A percentile compares a stretch with the other conserved stretches of the same genome.
These are phyloP conservation scores for Eptatretus atami DNA, from an alignment of 2,797 vertebrate genomes.

Conservation along the genomic window DNA sequence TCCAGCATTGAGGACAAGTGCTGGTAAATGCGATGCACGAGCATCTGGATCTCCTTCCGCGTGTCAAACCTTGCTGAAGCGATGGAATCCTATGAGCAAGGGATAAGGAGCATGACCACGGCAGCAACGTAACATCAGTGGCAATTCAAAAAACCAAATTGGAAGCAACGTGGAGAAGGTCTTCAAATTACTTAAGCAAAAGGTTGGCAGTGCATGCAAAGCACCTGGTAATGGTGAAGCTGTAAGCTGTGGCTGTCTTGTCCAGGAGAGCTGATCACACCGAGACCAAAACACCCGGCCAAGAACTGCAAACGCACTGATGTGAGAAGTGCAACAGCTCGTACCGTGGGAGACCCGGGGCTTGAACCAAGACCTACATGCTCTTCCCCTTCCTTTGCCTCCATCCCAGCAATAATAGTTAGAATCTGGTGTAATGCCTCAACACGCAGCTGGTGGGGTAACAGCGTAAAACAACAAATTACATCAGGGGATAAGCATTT, in stretches of 20 bases:
- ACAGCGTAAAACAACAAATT: slow-evolving; percentile 8
- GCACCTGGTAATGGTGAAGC: slow-evolving; percentile 80
- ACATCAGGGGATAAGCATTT: too few species aligned
- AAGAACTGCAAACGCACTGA: slow-evolving; percentile 81
- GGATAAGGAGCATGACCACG: slow-evolving; percentile 1
- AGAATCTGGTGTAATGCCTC: slow-evolving; percentile 91
- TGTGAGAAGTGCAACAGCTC: slow-evolving; percentile 56
- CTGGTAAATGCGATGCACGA: slow-evolving; percentile 93
- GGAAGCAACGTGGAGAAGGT: too few species aligned
- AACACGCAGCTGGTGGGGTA: slow-evolving; percentile 34
- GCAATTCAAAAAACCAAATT: neutral
- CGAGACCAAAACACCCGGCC: slow-evolving; percentile 73
- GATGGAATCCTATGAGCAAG: slow-evolving; percentile 40
- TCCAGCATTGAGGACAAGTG: slow-evolving; percentile 73
- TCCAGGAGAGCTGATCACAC: slow-evolving; percentile 35
- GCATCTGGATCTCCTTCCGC: slow-evolving; percentile 70
- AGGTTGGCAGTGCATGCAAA: too few species aligned
- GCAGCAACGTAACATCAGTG: slow-evolving; percentile 6
- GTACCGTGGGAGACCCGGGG: slow-evolving; percentile 21
- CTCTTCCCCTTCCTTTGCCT: slow-evolving; percentile 50
- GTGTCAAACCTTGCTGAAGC: slow-evolving; percentile 60
- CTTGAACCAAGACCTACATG: slow-evolving; percentile 10
- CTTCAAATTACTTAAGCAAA: too few species aligned
- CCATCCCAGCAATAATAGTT: slow-evolving; percentile 72
- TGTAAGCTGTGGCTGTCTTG: slow-evolving; percentile 62